Evolutionary conservation across 2,797 vertebrate species (phyloP), one percentile per base, ranked within the genome.

Genomic region (Alosa sapidissima): DNA sequence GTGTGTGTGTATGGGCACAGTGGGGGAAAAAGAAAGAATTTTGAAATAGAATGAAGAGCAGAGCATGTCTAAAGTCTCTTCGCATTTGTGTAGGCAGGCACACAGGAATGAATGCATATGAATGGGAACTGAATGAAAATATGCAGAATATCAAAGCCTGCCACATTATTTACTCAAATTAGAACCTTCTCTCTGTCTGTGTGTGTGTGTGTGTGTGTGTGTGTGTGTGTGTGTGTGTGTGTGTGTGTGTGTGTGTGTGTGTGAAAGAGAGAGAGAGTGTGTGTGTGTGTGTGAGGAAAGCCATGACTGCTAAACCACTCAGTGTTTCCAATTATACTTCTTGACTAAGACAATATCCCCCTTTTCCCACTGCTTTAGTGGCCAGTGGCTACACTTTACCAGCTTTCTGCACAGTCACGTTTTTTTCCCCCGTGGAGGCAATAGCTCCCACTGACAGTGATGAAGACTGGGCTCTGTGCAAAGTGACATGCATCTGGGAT

Each of bases 261-360:
- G 62, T 65, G 62, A 33, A 24, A 65, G 58, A 21, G 49, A 49
- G 54, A 19, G 16, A 55, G 54, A 55, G 16, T 19, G 52, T 54
- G 55, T n/a, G 21, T 21, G 58, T 24, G 6, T 60, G 19, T 62
- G n/a, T 62, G 58, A 47, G 41, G 41, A 78, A 78, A 78, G 36
- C 41, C 36, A 45, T 78, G 41, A 47, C 72, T 78, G 72, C 72
- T 82, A 81, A 82, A 82, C n/a, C 48, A 82, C 81, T n/a, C 52
- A 13, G 21, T 82, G n/a, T 51, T 82, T 82, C 72, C 72, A 47
- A 78, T 78, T 78, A 45, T 47, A 78, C 36, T 78, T 78, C 72
- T 19, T 78, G 72, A 78, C 72, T 78, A 78, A 78, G 72, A 78
- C 72, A 6, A 78, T 47, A 78, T 14, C 65, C 65, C 6, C 65